Evolutionary conservation across 1,140 invertebrate genomes (phyloP).

Genomic region (Ephestia elutella): DNA sequence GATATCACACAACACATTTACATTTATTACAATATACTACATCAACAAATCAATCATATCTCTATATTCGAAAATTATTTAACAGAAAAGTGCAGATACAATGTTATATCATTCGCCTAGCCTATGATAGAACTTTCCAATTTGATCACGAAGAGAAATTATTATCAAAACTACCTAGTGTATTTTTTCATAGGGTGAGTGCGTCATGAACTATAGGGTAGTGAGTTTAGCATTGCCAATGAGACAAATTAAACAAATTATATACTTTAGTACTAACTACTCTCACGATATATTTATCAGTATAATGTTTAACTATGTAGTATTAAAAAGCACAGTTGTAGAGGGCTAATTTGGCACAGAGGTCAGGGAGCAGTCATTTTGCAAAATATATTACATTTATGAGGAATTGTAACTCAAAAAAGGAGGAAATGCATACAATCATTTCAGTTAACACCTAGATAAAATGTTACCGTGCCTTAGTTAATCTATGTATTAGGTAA

Average conservation of each 20-base stretch:
- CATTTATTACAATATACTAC: constrained; percentile 24
- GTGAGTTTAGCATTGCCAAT: constrained; percentile 55
- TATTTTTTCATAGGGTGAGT: constrained; percentile 63
- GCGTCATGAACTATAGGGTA: constrained; percentile 67
- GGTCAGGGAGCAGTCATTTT: constrained; percentile 22
- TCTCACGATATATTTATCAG: constrained; percentile 56
- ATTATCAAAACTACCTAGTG: constrained; percentile 71
- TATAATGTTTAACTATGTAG: constrained; percentile 47
- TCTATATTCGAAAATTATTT: constrained; percentile 34
- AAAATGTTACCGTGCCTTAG: neutral
- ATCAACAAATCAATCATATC: constrained; percentile 37
- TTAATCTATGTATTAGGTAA: neutral
- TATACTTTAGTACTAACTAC: constrained; percentile 65
- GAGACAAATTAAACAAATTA: constrained; percentile 62
- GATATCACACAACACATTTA: constrained; percentile 40
- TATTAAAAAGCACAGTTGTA: constrained; percentile 54
- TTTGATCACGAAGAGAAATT: constrained; percentile 72
- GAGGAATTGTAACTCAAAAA: neutral
- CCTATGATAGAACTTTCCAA: constrained; percentile 72
- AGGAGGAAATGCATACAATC: neutral
- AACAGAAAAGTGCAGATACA: constrained; percentile 42
- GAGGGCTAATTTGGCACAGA: constrained; percentile 63
- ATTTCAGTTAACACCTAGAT: neutral
- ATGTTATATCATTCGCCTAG: constrained; percentile 67
- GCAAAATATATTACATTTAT: neutral